Percentiles rank a stretch among this genome's conserved stretches.
Evolutionary conservation across 2,888 invertebrate species (phyloP).

Genomic region (Leptura quadrifasciata): DNA sequence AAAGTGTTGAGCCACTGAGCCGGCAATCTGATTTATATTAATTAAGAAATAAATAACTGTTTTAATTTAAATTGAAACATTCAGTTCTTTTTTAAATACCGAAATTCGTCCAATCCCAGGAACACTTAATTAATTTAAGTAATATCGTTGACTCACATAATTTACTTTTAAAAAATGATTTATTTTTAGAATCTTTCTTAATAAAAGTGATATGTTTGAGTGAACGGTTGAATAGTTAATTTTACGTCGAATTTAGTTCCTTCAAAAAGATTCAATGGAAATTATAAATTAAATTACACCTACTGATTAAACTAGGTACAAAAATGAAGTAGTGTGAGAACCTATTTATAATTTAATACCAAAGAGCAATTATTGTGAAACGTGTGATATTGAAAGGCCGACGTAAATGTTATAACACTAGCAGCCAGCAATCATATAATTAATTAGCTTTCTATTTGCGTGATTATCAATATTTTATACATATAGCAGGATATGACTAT

Average conservation of each 20-base stretch:
- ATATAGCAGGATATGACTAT: constrained; percentile 34
- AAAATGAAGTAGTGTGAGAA: constrained; percentile 36
- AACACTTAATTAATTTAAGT: too few species aligned
- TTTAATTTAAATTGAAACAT: too few species aligned
- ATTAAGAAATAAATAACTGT: too few species aligned
- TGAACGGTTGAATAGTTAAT: constrained; percentile 10
- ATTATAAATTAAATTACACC: constrained; percentile 15
- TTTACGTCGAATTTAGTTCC: constrained; percentile 16
- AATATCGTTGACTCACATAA: too few species aligned
- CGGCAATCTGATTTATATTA: too few species aligned
- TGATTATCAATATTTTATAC: constrained; percentile 26
- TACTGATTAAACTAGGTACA: constrained; percentile 7
- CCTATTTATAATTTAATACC: constrained; percentile 20
- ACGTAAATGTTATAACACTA: constrained; percentile 27
- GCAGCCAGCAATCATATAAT: constrained; percentile 28
- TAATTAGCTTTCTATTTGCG: constrained; percentile 39
- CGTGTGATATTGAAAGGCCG: constrained; percentile 22
- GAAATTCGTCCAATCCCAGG: too few species aligned
- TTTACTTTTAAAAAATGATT: too few species aligned
- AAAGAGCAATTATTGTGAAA: constrained; percentile 36
- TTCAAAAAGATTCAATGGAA: constrained; percentile 26
- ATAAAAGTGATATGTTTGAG: too few species aligned
- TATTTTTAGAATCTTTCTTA: too few species aligned
- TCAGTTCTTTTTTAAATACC: too few species aligned
- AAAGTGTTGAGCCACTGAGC: too few species aligned